These are phyloP conservation scores for Thera britannica DNA, from an alignment of 2,888 invertebrate genomes.

Conservation along the genomic window DNA sequence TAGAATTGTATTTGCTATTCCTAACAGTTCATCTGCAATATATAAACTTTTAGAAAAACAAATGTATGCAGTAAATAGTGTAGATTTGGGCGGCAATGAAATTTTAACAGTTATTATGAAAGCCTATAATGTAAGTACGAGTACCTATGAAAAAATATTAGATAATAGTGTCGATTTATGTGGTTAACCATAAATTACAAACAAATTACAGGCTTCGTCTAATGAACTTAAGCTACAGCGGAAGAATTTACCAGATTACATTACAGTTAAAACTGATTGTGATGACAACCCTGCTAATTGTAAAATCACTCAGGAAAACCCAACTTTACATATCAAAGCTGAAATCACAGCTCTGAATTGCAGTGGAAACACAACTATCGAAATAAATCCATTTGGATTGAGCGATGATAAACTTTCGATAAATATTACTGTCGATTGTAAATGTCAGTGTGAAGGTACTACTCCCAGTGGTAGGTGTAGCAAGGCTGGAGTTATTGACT, in stretches of 20 bases:
- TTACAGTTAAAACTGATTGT: conserved; percentile 18
- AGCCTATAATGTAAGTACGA: conserved; percentile 86
- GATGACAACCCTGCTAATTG: conserved; percentile 6
- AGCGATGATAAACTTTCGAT: conserved; percentile 86
- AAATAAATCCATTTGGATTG: conserved; percentile 84
- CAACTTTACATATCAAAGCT: conserved; percentile 49
- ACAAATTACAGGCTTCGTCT: conserved; percentile 19
- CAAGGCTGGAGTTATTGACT: conserved; percentile 79
- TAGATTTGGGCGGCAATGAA: conserved; percentile 74
- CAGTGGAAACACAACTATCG: conserved; percentile 36
- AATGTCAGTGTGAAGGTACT: conserved; percentile 88
- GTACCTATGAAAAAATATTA: background rate
- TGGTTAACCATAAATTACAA: background rate
- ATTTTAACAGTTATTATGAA: conserved; percentile 88
- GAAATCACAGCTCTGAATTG: conserved; percentile 55
- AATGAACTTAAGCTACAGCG: conserved; percentile 12
- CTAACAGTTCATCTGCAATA: conserved; percentile 51
- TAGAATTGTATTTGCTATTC: conserved; percentile 91
- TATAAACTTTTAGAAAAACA: conserved; percentile 84
- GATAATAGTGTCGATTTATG: too few species aligned
- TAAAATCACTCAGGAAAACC: conserved; percentile 17
- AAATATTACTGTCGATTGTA: conserved; percentile 88
- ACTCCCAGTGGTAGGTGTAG: conserved; percentile 61
- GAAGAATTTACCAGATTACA: conserved; percentile 4
- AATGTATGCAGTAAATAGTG: conserved; percentile 88